phyloP scores from a whole-genome alignment of 2,797 vertebrate genomes.

The Pelodytes ibericus region DNA sequence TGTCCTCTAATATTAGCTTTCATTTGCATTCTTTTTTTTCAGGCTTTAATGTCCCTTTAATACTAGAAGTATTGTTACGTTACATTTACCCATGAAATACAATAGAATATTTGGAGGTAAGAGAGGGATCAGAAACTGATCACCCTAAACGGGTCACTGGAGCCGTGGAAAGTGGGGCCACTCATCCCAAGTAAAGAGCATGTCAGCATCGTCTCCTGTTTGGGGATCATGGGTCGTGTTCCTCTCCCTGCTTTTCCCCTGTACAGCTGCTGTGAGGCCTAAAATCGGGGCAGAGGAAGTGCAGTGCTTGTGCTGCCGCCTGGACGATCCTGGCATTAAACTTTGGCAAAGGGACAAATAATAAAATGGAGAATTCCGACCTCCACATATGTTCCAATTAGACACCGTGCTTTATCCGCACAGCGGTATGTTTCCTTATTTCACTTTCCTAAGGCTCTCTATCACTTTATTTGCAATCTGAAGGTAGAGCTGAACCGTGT shows the following conservation, averaged over 20 bases:
- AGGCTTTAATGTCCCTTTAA: too few relatives aligned
- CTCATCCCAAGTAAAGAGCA: background rate
- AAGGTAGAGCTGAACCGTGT: too few relatives aligned
- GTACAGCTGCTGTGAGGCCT: constrained; percentile 26
- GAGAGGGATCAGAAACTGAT: too few relatives aligned
- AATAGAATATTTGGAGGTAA: too few relatives aligned
- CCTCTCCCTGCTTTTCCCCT: background rate
- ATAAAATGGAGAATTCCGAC: constrained; percentile 9
- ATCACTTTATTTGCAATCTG: too few relatives aligned
- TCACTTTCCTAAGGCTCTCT: background rate
- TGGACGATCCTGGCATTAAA: constrained; percentile 13
- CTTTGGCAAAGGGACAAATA: constrained; percentile 26
- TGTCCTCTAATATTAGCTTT: too few relatives aligned
- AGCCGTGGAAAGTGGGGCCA: background rate
- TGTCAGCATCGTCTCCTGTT: background rate
- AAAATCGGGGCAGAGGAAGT: background rate
- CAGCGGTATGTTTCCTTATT: background rate
- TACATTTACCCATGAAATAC: too few relatives aligned
- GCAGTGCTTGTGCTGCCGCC: background rate
- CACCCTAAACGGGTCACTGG: background rate
- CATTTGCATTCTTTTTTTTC: too few relatives aligned
- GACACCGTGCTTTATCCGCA: background rate
- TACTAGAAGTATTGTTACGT: too few relatives aligned
- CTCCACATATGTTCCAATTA: constrained; percentile 15
- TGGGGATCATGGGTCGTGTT: background rate